Evolutionary conservation across 1,140 invertebrate genomes (phyloP), one percentile per base, ranked within the genome.

Genomic region (Riptortus pedestris): DNA sequence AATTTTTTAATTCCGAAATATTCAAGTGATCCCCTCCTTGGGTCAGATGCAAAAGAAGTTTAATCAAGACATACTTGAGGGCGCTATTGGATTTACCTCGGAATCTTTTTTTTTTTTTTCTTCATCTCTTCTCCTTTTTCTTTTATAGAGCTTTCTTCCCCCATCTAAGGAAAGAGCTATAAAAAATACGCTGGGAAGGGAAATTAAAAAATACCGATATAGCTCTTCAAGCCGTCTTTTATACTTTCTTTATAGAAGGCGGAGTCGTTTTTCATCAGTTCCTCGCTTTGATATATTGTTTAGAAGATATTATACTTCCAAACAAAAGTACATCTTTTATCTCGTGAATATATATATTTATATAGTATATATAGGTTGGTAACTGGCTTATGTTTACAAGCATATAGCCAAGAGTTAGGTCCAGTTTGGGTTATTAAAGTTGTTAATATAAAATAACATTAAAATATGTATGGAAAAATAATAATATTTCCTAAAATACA

Each of bases 41-140:
- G 22, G 38, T 22, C 31, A 38, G 22, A 43, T 43, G 59, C 33
- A 43, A 60, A 60, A 60, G 59, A 60, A 60, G 59, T 60, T 60
- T 60, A 60, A 60, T 60, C 59, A 60, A 60, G 59, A 60, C 59
- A 60, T 60, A 60, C 59, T 60, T 60, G 59, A 45, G 31, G 31
- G 31, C 26, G 31, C 29, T 60, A 60, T 60, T 60, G 59, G 59
- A 60, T 60, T 60, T 60, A 60, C 59, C 59, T 60, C 38, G 22
- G 59, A 45, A 60, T 60, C 59, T 33, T 43, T 60, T 28, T 43
- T 38, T 60, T 43, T 60, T 45, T 38, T 60, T 38, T n/a, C n/a
- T n/a, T 20, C 33, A 14, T 38, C 28, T 22, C 11, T 60, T 60
- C 38, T 38, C 22, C 27, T 38, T 24, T 60, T 60, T 45, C 24